These are phyloP conservation scores for Thelaira solivaga DNA, from an alignment of 2,888 invertebrate genomes.

Conservation along the genomic window DNA sequence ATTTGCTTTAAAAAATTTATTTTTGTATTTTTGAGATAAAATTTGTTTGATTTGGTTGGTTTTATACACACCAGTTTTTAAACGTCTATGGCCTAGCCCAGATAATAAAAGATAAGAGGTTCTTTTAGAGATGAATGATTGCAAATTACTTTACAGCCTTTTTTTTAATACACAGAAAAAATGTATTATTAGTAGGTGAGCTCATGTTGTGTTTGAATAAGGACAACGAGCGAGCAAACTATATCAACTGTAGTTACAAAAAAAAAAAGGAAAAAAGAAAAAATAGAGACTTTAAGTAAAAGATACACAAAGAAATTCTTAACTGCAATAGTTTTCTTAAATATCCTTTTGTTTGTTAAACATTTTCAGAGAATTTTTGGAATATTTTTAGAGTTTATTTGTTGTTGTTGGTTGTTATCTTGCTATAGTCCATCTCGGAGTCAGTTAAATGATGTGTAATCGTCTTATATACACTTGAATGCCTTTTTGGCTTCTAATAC, in stretches of 20 bases:
- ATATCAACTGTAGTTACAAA: constrained; percentile 39
- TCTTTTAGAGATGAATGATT: too few relatives aligned
- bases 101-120: too few relatives aligned
- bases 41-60: too few relatives aligned
- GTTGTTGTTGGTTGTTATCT: constrained; percentile 26
- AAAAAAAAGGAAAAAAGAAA: constrained; percentile 27
- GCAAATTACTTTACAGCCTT: too few relatives aligned
- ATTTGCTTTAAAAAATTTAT: constrained; percentile 46
- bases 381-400: too few relatives aligned
- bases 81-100: too few relatives aligned
- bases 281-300: constrained; percentile 53
- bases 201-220: too few relatives aligned
- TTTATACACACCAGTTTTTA: too few relatives aligned
- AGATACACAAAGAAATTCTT: constrained; percentile 20
- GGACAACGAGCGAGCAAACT: too few relatives aligned
- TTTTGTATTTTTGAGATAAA: too few relatives aligned
- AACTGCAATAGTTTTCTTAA: constrained; percentile 31
- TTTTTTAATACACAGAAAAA: too few relatives aligned
- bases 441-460: constrained; percentile 76
- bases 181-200: too few relatives aligned
- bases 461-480: constrained; percentile 75
- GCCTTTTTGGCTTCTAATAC: constrained; percentile 74
- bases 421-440: constrained; percentile 62
- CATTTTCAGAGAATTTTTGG: background rate
- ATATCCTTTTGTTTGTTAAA: background rate